A percentile compares a stretch with the other conserved stretches of the same genome.
Conservation (phyloP, 2,797 vertebrate species). For the Pangasius djambal region DNA sequence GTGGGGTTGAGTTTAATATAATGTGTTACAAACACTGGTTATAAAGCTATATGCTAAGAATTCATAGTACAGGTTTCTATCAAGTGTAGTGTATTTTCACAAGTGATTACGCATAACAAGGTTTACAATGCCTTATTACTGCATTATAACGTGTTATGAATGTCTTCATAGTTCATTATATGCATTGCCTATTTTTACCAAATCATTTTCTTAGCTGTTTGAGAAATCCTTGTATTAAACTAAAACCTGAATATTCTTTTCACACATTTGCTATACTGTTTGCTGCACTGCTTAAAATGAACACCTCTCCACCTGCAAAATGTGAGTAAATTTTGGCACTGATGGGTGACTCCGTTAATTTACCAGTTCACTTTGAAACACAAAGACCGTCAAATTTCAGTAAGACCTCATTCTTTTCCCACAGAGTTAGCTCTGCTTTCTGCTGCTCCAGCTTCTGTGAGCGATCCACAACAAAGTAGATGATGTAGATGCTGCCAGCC, state of each 20-base stretch:
- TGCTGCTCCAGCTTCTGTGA: conserved; percentile 91
- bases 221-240: background rate
- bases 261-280: background rate
- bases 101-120: background rate
- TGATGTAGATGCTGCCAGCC: conserved; percentile 97
- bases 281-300: background rate
- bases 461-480: conserved; percentile 97
- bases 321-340: background rate
- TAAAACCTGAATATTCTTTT: background rate
- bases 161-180: background rate
- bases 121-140: background rate
- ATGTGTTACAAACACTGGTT: background rate
- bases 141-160: background rate
- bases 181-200: background rate
- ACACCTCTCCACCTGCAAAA: background rate
- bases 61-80: background rate
- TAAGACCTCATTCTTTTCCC: conserved; percentile 97
- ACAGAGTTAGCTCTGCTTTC: conserved; percentile 90
- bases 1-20: background rate
- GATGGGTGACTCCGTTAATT: background rate
- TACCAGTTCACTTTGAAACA: background rate
- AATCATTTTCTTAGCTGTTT: background rate
- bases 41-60: background rate
- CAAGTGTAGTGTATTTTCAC: background rate
- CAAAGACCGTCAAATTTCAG: background rate